These are phyloP conservation scores for Pammene aurita DNA, from an alignment of 2,888 invertebrate species.

Conservation along the genomic window DNA sequence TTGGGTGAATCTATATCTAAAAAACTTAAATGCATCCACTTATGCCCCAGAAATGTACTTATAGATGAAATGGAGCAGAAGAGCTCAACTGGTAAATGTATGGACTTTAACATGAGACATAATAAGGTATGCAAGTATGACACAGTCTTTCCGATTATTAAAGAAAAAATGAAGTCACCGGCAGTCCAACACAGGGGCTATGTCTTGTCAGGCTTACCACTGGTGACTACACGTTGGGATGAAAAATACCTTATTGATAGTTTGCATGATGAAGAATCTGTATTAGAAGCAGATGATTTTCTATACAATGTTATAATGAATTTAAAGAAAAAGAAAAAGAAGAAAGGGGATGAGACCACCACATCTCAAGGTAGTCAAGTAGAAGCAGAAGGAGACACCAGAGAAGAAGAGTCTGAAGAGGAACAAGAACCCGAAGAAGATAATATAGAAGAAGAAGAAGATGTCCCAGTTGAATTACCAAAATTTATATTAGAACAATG, in stretches of 20 bases:
- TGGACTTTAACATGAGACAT: slow-evolving; percentile 82
- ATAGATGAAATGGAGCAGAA: slow-evolving; percentile 82
- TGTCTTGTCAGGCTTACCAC: slow-evolving; percentile 85
- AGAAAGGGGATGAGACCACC: slow-evolving; percentile 41
- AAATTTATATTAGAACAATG: slow-evolving; percentile 67
- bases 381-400: slow-evolving; percentile 52
- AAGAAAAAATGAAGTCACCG: slow-evolving; percentile 76
- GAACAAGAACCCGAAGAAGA: slow-evolving; percentile 53
- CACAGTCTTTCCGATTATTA: slow-evolving; percentile 77
- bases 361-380: slow-evolving; percentile 56
- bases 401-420: slow-evolving; percentile 51
- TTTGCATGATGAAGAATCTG: slow-evolving; percentile 65
- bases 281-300: slow-evolving; percentile 54
- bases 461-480: slow-evolving; percentile 60
- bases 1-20: slow-evolving; percentile 83
- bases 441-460: slow-evolving; percentile 52
- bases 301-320: slow-evolving; percentile 60
- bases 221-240: slow-evolving; percentile 74
- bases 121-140: slow-evolving; percentile 79
- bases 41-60: slow-evolving; percentile 82
- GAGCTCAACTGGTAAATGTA: slow-evolving; percentile 81
- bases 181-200: slow-evolving; percentile 84
- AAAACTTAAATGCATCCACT: slow-evolving; percentile 82
- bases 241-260: slow-evolving; percentile 52
- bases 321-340: slow-evolving; percentile 62